phyloP scores from a whole-genome alignment of 1,140 invertebrate genomes.

The Asobara japonica region DNA sequence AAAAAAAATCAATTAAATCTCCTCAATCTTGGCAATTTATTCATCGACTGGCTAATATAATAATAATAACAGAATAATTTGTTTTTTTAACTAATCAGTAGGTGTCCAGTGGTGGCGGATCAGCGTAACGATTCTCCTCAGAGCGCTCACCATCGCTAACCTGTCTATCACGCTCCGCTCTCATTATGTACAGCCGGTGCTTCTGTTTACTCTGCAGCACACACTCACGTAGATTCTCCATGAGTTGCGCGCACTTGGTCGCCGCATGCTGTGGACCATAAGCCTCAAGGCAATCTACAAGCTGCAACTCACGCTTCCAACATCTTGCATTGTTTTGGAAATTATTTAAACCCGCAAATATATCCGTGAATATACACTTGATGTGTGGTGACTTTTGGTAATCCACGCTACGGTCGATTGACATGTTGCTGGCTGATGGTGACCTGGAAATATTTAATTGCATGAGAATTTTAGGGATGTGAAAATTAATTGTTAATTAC shows the following conservation, averaged over 20 bases:
- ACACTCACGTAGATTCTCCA: slow-evolving; percentile 77
- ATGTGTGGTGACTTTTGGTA: slow-evolving; percentile 66
- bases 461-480: too few relatives aligned
- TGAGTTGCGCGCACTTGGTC: slow-evolving; percentile 69
- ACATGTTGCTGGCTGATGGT: too few relatives aligned
- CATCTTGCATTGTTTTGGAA: slow-evolving; percentile 73
- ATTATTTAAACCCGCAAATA: slow-evolving; percentile 71
- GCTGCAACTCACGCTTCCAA: slow-evolving; percentile 72
- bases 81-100: not conserved
- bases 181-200: slow-evolving; percentile 63
- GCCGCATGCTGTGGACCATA: slow-evolving; percentile 73
- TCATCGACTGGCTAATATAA: not conserved
- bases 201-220: slow-evolving; percentile 69
- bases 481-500: too few relatives aligned
- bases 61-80: not conserved
- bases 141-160: slow-evolving; percentile 20
- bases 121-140: not conserved
- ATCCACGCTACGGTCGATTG: too few relatives aligned
- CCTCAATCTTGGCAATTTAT: not conserved
- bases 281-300: slow-evolving; percentile 78
- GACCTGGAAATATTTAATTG: too few relatives aligned
- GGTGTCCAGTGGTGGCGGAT: slow-evolving; percentile 4
- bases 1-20: not conserved
- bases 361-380: slow-evolving; percentile 74
- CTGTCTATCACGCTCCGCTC: slow-evolving; percentile 68